Base-by-base conservation (phyloP, 2,888 invertebrate species). In the Folsomia candida region DNA sequence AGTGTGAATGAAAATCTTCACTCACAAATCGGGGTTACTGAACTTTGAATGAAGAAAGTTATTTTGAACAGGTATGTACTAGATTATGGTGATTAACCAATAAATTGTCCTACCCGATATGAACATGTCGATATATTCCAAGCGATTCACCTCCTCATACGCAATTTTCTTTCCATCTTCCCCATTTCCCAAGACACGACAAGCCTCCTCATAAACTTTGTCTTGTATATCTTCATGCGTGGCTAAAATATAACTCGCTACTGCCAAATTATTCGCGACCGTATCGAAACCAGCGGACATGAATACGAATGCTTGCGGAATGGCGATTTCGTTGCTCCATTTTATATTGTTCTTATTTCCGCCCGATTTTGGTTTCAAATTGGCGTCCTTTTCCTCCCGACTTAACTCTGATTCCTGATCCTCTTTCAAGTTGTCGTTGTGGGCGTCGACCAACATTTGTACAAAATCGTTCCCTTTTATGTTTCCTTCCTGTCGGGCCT, bases 221-320 rank as follows among this genome's bases (percentile, higher is more conserved):
- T 64, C 63, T 22, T 64, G 63, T n/a, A 64, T 25, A 9, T 64
- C 51, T 3, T 47, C 29, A n/a, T 64, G 2, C 9, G 14, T 11
- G 2, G 63, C 63, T 18, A 64, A n/a, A 2, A n/a, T 20, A 25
- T 47, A 51, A 11, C 24, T 2, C 2, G 63, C 51, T 2, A 22
- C 2, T 11, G 47, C 22, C 24, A 64, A 22, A n/a, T 28, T 28
- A 11, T 22, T 47, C 9, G 47, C 20, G 11, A 64, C 63, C 22
- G 63, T 64, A 51, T 64, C 63, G n/a, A 64, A 51, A 3, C 37
- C 37, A 37, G 37, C 37, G 6, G 37, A 4, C 37, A 37, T 37
- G 14, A 37, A 37, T 9, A 14, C 4, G 37, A 37, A 37, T 37
- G 6, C 37, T 14, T 37, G 37, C 37, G 37, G 6, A 4, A 37